These are phyloP conservation scores for Neria commutata DNA, from an alignment of 2,888 invertebrate species.

Conservation along the genomic window DNA sequence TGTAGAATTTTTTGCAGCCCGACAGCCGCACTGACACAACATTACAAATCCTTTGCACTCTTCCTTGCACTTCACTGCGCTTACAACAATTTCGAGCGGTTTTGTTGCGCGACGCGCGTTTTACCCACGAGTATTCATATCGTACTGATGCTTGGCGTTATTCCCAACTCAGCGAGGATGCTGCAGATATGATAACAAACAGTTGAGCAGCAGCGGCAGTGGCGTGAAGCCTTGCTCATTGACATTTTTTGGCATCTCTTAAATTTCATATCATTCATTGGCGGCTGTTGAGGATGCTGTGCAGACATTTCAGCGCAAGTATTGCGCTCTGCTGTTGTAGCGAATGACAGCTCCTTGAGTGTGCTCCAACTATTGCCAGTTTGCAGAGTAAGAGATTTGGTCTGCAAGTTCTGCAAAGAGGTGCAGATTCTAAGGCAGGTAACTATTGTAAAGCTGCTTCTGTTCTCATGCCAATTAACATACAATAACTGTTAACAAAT, in stretches of 20 bases:
- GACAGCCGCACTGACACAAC: background rate
- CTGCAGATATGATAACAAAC: constrained; percentile 34
- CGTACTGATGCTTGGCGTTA: constrained; percentile 31
- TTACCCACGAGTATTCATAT: constrained; percentile 46
- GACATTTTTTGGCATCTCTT: background rate
- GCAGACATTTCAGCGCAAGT: too few species aligned
- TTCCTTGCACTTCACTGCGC: background rate
- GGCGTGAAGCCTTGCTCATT: background rate
- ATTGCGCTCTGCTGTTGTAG: too few species aligned
- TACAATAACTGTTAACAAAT: too few species aligned
- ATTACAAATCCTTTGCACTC: background rate
- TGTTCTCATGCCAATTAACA: too few species aligned
- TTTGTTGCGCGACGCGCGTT: constrained; percentile 36
- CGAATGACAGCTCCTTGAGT: too few species aligned
- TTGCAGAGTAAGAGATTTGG: too few species aligned
- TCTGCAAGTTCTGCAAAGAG: too few species aligned
- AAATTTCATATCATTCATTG: too few species aligned
- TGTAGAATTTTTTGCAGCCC: background rate
- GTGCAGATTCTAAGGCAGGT: too few species aligned
- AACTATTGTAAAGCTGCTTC: too few species aligned
- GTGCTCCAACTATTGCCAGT: too few species aligned
- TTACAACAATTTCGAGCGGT: background rate
- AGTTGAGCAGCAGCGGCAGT: background rate
- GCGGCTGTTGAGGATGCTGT: too few species aligned
- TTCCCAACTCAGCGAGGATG: constrained; percentile 33